Percentiles rank a stretch among this genome's conserved stretches.
These are phyloP conservation scores for Pleuronectes platessa DNA, from an alignment of 2,113 vertebrate genomes.

Conservation along the genomic window DNA sequence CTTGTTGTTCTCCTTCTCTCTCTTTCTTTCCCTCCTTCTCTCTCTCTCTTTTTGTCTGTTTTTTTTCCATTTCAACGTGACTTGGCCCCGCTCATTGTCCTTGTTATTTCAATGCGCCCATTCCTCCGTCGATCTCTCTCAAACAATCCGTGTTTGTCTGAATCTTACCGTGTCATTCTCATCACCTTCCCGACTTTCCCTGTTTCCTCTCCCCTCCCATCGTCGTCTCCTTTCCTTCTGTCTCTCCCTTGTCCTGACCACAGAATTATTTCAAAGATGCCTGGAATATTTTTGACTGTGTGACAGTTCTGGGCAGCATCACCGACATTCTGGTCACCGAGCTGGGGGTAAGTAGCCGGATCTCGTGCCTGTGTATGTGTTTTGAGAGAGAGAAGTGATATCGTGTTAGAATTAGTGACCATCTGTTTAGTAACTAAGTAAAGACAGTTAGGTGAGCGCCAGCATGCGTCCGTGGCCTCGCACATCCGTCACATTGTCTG, in stretches of 20 bases:
- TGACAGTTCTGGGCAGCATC: conserved; percentile 96
- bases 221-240: background rate
- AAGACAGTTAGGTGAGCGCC: background rate
- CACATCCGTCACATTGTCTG: conserved; percentile 41
- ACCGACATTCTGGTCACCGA: conserved; percentile 97
- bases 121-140: conserved; percentile 4
- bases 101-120: conserved; percentile 8
- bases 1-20: background rate
- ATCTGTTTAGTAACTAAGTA: background rate
- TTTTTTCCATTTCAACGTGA: background rate
- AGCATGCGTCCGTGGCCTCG: background rate
- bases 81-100: background rate
- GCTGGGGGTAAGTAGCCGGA: conserved; percentile 89
- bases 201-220: background rate
- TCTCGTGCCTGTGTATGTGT: background rate
- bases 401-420: conserved; percentile 1
- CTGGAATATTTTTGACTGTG: conserved; percentile 98
- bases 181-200: background rate
- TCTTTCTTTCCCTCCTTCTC: conserved; percentile 19
- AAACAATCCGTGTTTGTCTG: background rate
- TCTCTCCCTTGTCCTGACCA: background rate
- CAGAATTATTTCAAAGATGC: conserved; percentile 98
- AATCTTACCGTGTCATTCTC: conserved; percentile 1
- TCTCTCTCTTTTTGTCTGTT: background rate
- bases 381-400: background rate